phyloP scores from a whole-genome alignment of 1,140 invertebrate species.

The Zaprionus camerounensis region DNA sequence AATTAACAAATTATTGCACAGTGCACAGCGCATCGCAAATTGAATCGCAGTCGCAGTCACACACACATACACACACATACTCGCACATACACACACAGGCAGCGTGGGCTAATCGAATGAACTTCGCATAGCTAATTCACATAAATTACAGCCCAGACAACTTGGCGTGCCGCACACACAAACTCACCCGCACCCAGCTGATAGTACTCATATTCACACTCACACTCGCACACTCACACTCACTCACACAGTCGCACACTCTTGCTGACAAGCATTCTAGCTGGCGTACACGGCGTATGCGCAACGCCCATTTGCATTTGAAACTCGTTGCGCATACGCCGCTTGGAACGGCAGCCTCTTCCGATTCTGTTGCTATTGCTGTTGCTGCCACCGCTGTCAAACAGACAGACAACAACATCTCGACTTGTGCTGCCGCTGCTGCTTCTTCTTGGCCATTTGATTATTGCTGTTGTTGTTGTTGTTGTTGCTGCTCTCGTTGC shows the following conservation, averaged over 20 bases:
- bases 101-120: slow-evolving; percentile 73
- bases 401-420: slow-evolving; percentile 37
- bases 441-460: slow-evolving; percentile 20
- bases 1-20: slow-evolving; percentile 71
- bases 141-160: slow-evolving; percentile 72
- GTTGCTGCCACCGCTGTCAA: slow-evolving; percentile 36
- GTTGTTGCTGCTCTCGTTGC: slow-evolving; percentile 57
- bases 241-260: not conserved
- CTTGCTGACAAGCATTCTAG: not conserved
- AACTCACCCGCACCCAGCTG: slow-evolving; percentile 9
- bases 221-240: slow-evolving; percentile 9
- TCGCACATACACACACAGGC: slow-evolving; percentile 15
- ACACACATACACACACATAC: not conserved
- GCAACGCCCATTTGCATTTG: slow-evolving; percentile 83
- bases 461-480: slow-evolving; percentile 25
- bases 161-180: slow-evolving; percentile 39
- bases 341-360: slow-evolving; percentile 63
- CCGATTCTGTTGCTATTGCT: slow-evolving; percentile 59
- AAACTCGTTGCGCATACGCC: slow-evolving; percentile 83
- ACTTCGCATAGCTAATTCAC: slow-evolving; percentile 79
- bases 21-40: slow-evolving; percentile 47
- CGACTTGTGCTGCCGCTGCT: slow-evolving; percentile 16
- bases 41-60: slow-evolving; percentile 25
- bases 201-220: slow-evolving; percentile 5
- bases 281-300: slow-evolving; percentile 64